Evolutionary conservation across 2,888 invertebrate genomes (phyloP).

Genomic region (Stenchaetothrips biformis): DNA sequence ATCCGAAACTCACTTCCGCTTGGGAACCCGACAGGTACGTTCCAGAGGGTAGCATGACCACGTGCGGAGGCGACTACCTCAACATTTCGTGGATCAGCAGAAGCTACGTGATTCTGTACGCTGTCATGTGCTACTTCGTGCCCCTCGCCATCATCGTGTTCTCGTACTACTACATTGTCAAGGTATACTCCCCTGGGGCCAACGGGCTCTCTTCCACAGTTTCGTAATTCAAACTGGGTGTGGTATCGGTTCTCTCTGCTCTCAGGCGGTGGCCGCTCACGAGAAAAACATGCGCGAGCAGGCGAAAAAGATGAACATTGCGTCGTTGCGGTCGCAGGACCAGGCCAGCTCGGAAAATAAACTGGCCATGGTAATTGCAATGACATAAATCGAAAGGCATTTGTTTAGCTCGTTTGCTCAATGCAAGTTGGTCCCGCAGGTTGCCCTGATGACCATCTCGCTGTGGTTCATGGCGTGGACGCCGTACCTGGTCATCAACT

Average conservation of each 20-base stretch:
- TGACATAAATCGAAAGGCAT: neutral
- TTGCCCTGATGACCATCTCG: constrained; percentile 83
- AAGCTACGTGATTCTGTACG: constrained; percentile 72
- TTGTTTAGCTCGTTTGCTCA: constrained; percentile 1
- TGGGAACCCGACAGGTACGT: constrained; percentile 60
- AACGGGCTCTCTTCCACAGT: no score
- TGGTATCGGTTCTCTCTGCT: neutral
- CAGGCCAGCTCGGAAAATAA: constrained; percentile 78
- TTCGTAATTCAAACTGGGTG: neutral
- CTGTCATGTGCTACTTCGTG: constrained; percentile 69
- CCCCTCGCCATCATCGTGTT: constrained; percentile 77
- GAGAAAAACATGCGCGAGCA: constrained; percentile 84
- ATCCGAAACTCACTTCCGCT: constrained; percentile 31
- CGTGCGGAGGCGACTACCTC: constrained; percentile 85
- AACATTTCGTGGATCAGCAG: constrained; percentile 68
- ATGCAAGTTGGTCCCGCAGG: constrained; percentile 45
- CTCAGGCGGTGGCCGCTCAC: constrained; percentile 72
- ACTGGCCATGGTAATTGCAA: constrained; percentile 63
- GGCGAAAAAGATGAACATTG: constrained; percentile 91
- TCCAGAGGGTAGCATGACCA: constrained; percentile 90
- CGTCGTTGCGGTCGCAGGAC: constrained; percentile 75
- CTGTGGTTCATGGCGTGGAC: constrained; percentile 90
- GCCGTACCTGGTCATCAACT: constrained; percentile 79
- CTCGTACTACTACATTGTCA: constrained; percentile 81
- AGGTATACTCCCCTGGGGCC: constrained; percentile 36